Evolutionary conservation across 2,888 invertebrate genomes (phyloP), one percentile per base, ranked within the genome.

Genomic region (Vannuccia rotundouncinata): DNA sequence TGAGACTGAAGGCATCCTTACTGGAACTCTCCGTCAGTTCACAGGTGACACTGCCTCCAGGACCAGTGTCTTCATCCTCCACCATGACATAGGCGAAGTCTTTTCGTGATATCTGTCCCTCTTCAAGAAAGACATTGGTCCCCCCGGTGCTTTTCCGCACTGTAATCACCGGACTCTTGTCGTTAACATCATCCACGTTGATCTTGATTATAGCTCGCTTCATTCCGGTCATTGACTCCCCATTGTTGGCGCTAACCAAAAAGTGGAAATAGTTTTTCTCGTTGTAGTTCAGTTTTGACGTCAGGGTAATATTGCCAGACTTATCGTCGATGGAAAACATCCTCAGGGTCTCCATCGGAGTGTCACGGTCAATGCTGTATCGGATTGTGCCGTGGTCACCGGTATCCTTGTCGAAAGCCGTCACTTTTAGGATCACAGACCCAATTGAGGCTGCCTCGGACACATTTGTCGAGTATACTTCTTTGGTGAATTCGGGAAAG

Each of bases 41-140:
- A n/a, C 77, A 77, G 17, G 31, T 77, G 2, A 77, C 77, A 17
- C n/a, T 77, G 22, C 45, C 77, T 5, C 59, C 59, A 2, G n/a
- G 2, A 5, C 77, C 77, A 22, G 59, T 22, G 25, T 77, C 77
- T n/a, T 59, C 27, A 22, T 77, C 77, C 5, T 17, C 31, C 5
- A 77, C 77, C 31, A 45, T 77, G 25, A 77, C 77, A 31, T 31
- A 22, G 5, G 77, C 77, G 13, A 77, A 31, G 27, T 77, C 77
- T 5, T n/a, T 13, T 25, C 5, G n/a, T 2, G 31, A 22, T 22
- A 22, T 77, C 17, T 29, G 31, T 31, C 59, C 59, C 25, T 77
- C 77, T 45, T 77, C 77, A 77, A 77, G 31, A 2, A 45, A 31
- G 1, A 77, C 22, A 45, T 29, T 45, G 1, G 45, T 2, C 27